A percentile compares a stretch with the other conserved stretches of the same genome.
phyloP scores from a whole-genome alignment of 2,797 vertebrate species.

The Coendou prehensilis region DNA sequence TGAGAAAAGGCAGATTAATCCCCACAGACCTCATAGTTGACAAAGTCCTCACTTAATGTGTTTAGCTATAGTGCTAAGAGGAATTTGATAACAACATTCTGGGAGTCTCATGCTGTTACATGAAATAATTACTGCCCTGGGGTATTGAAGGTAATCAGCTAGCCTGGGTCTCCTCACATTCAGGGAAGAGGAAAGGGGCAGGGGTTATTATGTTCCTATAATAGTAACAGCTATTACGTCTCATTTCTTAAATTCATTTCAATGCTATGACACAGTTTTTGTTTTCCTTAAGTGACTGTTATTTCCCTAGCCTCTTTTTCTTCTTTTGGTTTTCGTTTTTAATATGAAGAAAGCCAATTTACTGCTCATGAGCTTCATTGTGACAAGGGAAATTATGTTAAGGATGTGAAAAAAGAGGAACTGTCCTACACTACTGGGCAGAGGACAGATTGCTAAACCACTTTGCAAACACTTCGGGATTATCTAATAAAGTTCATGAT shows the following conservation, averaged over 20 bases:
- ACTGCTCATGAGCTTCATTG: not conserved
- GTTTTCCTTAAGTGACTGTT: slow-evolving; percentile 82
- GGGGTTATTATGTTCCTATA: slow-evolving; percentile 85
- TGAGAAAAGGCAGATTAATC: slow-evolving; percentile 85
- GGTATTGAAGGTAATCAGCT: slow-evolving; percentile 87
- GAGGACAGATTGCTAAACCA: not conserved
- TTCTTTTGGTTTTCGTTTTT: slow-evolving; percentile 63
- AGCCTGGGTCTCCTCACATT: slow-evolving; percentile 77
- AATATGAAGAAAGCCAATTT: slow-evolving; percentile 59
- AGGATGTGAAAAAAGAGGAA: not conserved
- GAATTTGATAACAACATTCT: slow-evolving; percentile 86
- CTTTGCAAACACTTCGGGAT: not conserved
- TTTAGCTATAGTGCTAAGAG: slow-evolving; percentile 85
- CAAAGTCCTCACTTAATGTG: slow-evolving; percentile 86
- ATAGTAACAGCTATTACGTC: slow-evolving; percentile 82
- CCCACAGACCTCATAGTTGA: slow-evolving; percentile 82
- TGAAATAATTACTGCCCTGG: slow-evolving; percentile 89
- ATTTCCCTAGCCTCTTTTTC: slow-evolving; percentile 48
- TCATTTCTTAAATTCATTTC: slow-evolving; percentile 84
- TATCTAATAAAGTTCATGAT: not conserved
- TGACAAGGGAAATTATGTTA: not conserved
- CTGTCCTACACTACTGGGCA: not conserved
- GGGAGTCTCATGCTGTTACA: slow-evolving; percentile 80
- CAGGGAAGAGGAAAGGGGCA: slow-evolving; percentile 19
- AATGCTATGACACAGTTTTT: slow-evolving; percentile 81